Evolutionary conservation across 2,113 vertebrate species (phyloP).

Genomic region (Centropristis striata): DNA sequence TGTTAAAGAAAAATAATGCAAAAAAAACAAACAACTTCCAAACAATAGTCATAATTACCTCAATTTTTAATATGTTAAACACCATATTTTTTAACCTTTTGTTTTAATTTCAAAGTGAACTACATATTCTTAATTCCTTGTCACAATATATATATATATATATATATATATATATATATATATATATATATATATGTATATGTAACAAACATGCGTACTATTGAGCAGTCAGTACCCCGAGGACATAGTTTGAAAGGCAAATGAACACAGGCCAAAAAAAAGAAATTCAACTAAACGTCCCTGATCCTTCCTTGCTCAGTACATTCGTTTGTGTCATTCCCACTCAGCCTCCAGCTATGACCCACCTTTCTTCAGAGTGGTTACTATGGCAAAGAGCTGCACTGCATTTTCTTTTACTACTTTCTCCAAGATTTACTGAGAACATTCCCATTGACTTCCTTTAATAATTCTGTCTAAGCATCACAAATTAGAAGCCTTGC

Average conservation of each 20-base stretch:
- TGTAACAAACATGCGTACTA: slow-evolving; percentile 1
- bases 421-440: slow-evolving; percentile 13
- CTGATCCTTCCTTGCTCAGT: slow-evolving; percentile 20
- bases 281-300: slow-evolving; percentile 46
- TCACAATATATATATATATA: too few species aligned
- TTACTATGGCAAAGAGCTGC: slow-evolving; percentile 50
- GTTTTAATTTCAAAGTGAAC: too few species aligned
- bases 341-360: slow-evolving; percentile 51
- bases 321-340: slow-evolving; percentile 59
- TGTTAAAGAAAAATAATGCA: too few species aligned
- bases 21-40: too few species aligned
- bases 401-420: slow-evolving; percentile 10
- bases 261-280: slow-evolving; percentile 44
- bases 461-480: not conserved
- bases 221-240: slow-evolving; percentile 21
- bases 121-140: too few species aligned
- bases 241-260: slow-evolving; percentile 56
- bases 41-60: too few species aligned
- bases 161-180: too few species aligned
- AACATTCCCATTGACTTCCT: not conserved
- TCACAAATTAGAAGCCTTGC: not conserved
- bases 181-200: too few species aligned
- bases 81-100: too few species aligned
- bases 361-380: slow-evolving; percentile 51
- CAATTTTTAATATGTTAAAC: too few species aligned